These are phyloP conservation scores for Clangula hyemalis DNA, from an alignment of 2,797 vertebrate genomes.

Conservation along the genomic window DNA sequence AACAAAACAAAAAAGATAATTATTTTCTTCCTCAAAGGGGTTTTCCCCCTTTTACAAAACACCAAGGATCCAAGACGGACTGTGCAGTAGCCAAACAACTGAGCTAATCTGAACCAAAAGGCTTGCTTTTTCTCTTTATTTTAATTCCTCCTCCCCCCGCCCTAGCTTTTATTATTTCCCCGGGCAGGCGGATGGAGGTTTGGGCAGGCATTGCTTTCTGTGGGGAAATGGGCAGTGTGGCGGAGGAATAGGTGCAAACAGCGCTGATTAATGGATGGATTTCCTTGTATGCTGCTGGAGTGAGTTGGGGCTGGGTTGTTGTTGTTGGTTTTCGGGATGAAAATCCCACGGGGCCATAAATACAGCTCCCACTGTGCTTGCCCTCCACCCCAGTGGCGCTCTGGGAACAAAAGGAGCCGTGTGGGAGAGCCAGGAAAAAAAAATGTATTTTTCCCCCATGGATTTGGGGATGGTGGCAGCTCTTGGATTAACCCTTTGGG, in stretches of 20 bases:
- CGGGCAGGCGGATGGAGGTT: background rate
- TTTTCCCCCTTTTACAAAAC: background rate
- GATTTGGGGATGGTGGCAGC: background rate
- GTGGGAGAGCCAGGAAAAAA: background rate
- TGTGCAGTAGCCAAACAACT: background rate
- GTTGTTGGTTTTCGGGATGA: background rate
- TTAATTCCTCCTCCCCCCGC: background rate
- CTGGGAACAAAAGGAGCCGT: background rate
- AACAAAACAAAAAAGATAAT: background rate
- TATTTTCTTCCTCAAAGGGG: background rate
- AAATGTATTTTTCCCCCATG: background rate
- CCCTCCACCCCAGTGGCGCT: background rate
- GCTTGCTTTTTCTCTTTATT: background rate
- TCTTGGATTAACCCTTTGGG: background rate
- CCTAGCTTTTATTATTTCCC: background rate
- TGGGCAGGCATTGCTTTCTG: background rate
- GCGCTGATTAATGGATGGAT: background rate
- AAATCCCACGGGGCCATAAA: background rate
- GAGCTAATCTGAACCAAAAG: fast-evolving
- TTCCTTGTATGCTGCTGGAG: background rate
- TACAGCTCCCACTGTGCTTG: too few relatives aligned
- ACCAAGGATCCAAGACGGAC: background rate
- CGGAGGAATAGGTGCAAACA: fast-evolving
- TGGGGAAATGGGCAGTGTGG: background rate
- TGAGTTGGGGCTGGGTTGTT: fast-evolving